Conservation (phyloP, 53 echinoderm and acorn worm species). For the Astropecten irregularis region DNA sequence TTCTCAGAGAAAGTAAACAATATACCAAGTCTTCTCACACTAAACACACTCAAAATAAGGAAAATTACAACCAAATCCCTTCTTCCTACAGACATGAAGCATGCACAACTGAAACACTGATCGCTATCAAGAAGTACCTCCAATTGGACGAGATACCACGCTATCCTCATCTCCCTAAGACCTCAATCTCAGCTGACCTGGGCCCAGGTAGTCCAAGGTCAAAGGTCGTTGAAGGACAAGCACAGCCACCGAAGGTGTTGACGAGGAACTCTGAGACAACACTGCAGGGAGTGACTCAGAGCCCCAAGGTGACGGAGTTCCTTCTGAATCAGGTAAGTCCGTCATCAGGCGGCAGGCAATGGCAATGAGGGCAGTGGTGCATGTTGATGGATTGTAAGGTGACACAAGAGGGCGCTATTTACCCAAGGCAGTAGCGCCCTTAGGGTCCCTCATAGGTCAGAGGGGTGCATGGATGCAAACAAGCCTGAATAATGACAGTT, state of each 20-base stretch:
- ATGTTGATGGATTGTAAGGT: no score
- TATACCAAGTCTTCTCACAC: no score
- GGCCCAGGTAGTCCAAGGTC: constrained; percentile 48
- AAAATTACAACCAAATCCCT: no score
- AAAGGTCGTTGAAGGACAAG: constrained; percentile 14
- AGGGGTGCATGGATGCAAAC: no score
- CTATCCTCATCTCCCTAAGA: constrained; percentile 61
- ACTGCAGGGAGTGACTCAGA: constrained; percentile 56
- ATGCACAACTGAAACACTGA: constrained; percentile 63
- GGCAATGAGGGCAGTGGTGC: no score
- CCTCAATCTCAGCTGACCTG: background rate
- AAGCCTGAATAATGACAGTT: no score
- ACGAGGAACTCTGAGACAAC: constrained; percentile 62
- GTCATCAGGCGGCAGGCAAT: no score
- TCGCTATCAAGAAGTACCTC: constrained; percentile 73
- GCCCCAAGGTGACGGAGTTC: constrained; percentile 65
- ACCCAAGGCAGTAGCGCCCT: no score
- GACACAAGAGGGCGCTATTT: no score
- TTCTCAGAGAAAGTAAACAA: no score
- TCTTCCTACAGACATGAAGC: constrained; percentile 60
- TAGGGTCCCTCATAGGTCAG: no score
- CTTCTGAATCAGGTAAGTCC: constrained; percentile 70
- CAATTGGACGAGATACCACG: constrained; percentile 76
- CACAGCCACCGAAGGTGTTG: constrained; percentile 42
- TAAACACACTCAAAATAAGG: no score